phyloP scores from a whole-genome alignment of 64 coral and sea anemone species.

The Montipora cactus region DNA sequence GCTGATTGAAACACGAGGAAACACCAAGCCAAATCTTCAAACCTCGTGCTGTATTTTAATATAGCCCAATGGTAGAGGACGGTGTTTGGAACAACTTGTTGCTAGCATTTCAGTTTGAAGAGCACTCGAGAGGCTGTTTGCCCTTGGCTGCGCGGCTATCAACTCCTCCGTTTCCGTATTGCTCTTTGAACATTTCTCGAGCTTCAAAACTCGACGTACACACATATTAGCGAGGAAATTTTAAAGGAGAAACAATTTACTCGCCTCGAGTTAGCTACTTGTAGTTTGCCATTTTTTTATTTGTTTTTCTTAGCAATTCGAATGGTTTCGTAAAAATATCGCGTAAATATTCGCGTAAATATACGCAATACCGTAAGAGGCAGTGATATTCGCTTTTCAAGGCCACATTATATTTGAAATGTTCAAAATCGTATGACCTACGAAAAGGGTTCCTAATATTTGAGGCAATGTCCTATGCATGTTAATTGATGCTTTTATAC shows the following conservation, averaged over 20 bases:
- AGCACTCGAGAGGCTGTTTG: neutral
- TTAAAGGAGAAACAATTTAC: too few relatives aligned
- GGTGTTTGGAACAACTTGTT: neutral
- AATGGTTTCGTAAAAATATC: too few relatives aligned
- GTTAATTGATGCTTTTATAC: too few relatives aligned
- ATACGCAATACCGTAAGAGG: neutral
- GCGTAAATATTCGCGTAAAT: neutral
- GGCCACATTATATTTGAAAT: neutral
- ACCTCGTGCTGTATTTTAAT: neutral
- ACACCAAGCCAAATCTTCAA: neutral
- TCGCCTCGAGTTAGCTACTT: too few relatives aligned
- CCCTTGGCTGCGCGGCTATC: too few relatives aligned
- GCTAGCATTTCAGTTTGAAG: neutral
- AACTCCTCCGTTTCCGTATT: too few relatives aligned
- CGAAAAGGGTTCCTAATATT: neutral
- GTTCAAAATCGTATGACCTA: neutral
- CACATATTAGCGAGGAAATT: too few relatives aligned
- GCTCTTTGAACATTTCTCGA: too few relatives aligned
- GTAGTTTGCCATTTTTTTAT: too few relatives aligned
- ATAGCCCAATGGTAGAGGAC: neutral
- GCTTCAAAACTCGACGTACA: too few relatives aligned
- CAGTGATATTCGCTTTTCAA: neutral
- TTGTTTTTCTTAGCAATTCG: too few relatives aligned
- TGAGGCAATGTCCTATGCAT: neutral
- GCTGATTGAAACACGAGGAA: neutral